Conservation (phyloP, 2,113 vertebrate species). For the Gobio gobio region DNA sequence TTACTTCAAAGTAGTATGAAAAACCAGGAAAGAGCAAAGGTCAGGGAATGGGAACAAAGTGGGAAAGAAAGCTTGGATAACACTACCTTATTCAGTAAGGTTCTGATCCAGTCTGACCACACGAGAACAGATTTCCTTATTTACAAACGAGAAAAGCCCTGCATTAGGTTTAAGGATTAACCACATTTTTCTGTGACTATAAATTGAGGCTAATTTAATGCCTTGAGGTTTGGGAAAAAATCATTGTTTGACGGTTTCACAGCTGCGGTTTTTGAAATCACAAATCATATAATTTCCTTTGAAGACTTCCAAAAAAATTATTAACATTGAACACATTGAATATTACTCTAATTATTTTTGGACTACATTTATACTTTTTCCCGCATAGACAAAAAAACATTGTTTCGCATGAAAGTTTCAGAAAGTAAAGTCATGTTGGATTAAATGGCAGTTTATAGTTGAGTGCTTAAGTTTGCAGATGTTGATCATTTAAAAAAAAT, state of each 20-base stretch:
- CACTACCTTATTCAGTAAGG: neutral
- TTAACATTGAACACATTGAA: constrained; percentile 29
- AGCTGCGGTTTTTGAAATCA: constrained; percentile 32
- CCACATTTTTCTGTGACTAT: constrained; percentile 38
- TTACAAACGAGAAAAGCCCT: constrained; percentile 35
- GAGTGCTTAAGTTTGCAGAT: neutral
- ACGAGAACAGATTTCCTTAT: neutral
- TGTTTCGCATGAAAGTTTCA: neutral
- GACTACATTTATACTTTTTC: constrained; percentile 23
- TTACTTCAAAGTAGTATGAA: constrained; percentile 20
- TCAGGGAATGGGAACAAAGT: constrained; percentile 23
- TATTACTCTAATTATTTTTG: constrained; percentile 1
- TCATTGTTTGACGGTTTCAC: constrained; percentile 36
- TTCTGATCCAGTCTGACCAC: constrained; percentile 18
- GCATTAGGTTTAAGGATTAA: constrained; percentile 18
- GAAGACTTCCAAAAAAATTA: constrained; percentile 43
- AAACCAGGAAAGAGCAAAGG: constrained; percentile 10
- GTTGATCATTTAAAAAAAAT: neutral
- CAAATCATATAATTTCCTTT: constrained; percentile 52
- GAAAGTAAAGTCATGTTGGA: neutral
- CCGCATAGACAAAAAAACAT: neutral
- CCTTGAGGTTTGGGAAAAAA: constrained; percentile 44
- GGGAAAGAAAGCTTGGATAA: neutral
- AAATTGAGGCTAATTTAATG: constrained; percentile 49
- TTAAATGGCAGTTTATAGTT: neutral